Base-by-base conservation (phyloP, 30 jellyfish, hydroid and myxozoan species). In the Aurelia sp. region DNA sequence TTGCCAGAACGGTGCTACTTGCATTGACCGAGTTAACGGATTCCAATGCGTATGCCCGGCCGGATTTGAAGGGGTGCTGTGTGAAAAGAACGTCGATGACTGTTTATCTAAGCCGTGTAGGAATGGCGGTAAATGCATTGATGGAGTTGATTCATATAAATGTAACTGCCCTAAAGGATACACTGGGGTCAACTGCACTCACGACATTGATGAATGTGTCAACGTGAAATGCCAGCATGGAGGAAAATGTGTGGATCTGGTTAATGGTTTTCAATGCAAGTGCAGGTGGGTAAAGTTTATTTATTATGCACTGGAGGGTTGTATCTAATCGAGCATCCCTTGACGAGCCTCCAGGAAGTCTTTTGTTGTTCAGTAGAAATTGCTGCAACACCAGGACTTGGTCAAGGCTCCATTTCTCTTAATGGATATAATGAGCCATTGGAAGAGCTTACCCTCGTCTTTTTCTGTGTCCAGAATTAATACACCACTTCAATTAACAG, bases 181-280 rank as follows among this genome's bases (percentile, higher is more conserved):
- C 68, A 71, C 90, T 50, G 98, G 98, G 3, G 92, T 72, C 11
- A 93, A 93, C 68, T 93, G 98, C 71, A 89, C 98, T 0, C 83
- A 83, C 52, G 79, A 88, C 71, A 83, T 93, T 20, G 93, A 93
- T 64, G 98, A 93, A 44, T 93, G 98, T 61, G 74, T 63, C 15
- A 76, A 88, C 71, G 90, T 88, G 15, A 81, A 73, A 27, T 93
- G 98, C 70, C 93, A 90, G 27, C 84, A 93, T 78, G 98, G 98
- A 6, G 98, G 97, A 30, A 77, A 94, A 4, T 93, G 98, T 57
- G 62, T 93, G 23, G 97, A 93, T 71, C 76, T 62, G 1, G 44
- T 87, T 35, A 77, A 76, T 64, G 76, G 72, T 3, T 93, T 89
- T 82, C 41, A 88, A 21, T 93, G 98, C 73, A 63, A 71, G 19